These are phyloP conservation scores for Acanthosepion lycidas DNA, from an alignment of 2,888 invertebrate species.

Conservation along the genomic window DNA sequence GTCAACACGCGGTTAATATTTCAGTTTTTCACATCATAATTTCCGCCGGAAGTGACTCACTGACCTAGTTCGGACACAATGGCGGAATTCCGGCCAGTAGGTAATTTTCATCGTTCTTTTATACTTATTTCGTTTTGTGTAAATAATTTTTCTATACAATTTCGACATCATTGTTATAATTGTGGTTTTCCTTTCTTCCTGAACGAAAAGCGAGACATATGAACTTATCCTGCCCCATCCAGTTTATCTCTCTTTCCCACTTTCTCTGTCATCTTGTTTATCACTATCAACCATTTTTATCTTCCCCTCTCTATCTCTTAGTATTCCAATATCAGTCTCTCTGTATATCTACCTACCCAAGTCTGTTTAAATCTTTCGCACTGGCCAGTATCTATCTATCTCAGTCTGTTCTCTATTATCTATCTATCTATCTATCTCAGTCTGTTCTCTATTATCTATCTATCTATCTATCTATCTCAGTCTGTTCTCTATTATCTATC, in stretches of 20 bases:
- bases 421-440: too few species aligned
- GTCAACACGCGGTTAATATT: background rate
- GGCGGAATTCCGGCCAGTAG: background rate
- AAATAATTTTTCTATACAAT: background rate
- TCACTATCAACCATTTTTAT: too few species aligned
- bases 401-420: background rate
- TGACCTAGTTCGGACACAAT: slow-evolving; percentile 1
- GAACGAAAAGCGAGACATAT: background rate
- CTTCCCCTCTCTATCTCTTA: background rate
- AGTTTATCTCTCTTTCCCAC: background rate
- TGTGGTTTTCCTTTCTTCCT: background rate
- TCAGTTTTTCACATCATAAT: background rate
- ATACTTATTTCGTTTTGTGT: background rate
- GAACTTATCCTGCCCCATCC: background rate
- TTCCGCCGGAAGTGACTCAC: background rate
- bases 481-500: too few species aligned
- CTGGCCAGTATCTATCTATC: background rate
- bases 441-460: too few species aligned
- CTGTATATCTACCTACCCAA: too few species aligned
- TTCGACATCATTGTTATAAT: background rate
- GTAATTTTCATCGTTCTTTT: background rate
- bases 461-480: too few species aligned
- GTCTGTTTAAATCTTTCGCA: background rate
- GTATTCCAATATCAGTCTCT: background rate
- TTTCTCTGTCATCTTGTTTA: background rate